These are phyloP conservation scores for Lates japonicus DNA, from an alignment of 2,797 vertebrate genomes.

Conservation along the genomic window DNA sequence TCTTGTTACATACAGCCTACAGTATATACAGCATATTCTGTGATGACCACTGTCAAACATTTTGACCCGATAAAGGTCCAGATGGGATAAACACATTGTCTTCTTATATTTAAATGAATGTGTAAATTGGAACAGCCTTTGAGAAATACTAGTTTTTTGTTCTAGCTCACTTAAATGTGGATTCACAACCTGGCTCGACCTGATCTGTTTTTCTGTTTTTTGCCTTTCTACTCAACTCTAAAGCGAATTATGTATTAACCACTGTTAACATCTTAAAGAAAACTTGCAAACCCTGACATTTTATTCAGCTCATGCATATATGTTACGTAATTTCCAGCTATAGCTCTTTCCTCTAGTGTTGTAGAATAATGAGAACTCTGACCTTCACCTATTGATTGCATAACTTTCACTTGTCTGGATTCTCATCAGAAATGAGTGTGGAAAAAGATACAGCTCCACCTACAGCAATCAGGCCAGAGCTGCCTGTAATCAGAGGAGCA, in stretches of 20 bases:
- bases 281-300: background rate
- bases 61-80: too few relatives aligned
- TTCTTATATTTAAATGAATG: too few relatives aligned
- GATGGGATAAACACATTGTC: too few relatives aligned
- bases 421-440: slow-evolving; percentile 34
- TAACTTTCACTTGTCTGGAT: slow-evolving; percentile 33
- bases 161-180: too few relatives aligned
- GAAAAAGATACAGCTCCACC: slow-evolving; percentile 41
- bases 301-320: background rate
- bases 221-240: too few relatives aligned
- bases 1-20: background rate
- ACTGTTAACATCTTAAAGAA: background rate
- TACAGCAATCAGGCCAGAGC: slow-evolving; percentile 33
- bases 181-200: too few relatives aligned
- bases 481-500: slow-evolving; percentile 29
- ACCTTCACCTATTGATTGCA: slow-evolving; percentile 46
- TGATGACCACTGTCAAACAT: background rate
- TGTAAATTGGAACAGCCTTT: too few relatives aligned
- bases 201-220: too few relatives aligned
- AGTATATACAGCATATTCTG: background rate
- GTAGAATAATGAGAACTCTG: slow-evolving; percentile 26
- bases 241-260: background rate
- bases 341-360: background rate
- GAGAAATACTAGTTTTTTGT: too few relatives aligned
- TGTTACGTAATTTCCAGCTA: slow-evolving; percentile 19